phyloP scores from a whole-genome alignment of 2,113 vertebrate species.

The Elephantulus edwardii region DNA sequence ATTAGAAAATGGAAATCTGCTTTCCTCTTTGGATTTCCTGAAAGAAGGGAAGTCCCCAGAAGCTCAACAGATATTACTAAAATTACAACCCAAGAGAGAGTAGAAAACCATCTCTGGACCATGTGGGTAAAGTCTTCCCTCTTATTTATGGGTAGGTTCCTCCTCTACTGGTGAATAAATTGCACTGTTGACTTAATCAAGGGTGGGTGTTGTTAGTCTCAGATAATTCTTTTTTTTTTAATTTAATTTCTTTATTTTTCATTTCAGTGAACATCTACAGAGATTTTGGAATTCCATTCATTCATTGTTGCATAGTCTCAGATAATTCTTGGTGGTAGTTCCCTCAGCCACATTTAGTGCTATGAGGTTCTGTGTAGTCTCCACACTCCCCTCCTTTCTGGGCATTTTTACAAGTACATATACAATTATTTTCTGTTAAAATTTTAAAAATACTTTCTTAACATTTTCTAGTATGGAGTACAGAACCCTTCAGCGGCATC shows the following conservation, averaged over 20 bases:
- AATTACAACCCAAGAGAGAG: not conserved
- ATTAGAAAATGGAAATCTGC: not conserved
- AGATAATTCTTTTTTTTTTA: too few species aligned
- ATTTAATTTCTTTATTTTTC: too few species aligned
- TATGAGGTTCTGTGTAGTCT: not conserved
- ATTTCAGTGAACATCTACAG: too few species aligned
- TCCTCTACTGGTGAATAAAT: not conserved
- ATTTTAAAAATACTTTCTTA: constrained; percentile 57
- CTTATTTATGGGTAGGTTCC: not conserved
- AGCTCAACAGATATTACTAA: not conserved
- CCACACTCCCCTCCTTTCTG: not conserved
- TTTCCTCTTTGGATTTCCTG: not conserved
- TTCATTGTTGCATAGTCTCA: too few species aligned
- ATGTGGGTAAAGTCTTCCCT: not conserved
- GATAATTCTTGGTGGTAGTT: constrained; percentile 1
- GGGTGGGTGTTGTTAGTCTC: not conserved
- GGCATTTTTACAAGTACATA: not conserved
- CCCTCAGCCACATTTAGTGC: constrained; percentile 10
- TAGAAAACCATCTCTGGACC: not conserved
- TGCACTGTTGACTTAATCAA: not conserved
- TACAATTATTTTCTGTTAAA: not conserved
- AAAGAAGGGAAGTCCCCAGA: not conserved
- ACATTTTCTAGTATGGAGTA: constrained; percentile 80
- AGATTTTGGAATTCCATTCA: too few species aligned
- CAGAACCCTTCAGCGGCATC: constrained; percentile 54